Percentiles rank a stretch among this genome's conserved stretches.
These are phyloP conservation scores for Antrozous pallidus DNA, from an alignment of 2,797 vertebrate genomes.

Conservation along the genomic window DNA sequence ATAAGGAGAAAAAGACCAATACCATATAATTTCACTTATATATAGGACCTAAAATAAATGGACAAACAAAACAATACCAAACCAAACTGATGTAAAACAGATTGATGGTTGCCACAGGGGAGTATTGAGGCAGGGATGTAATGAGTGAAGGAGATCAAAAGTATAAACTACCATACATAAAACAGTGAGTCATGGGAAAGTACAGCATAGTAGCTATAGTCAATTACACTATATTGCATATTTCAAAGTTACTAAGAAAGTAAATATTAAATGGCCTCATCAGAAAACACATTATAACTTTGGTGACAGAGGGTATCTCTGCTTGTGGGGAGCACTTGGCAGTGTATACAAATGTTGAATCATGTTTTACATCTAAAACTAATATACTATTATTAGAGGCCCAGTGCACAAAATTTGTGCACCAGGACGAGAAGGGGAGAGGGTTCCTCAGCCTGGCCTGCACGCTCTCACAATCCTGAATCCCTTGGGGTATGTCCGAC, in stretches of 20 bases:
- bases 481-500: no score
- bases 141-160: neutral
- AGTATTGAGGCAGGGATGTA: neutral
- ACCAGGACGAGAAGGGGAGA: rapidly evolving
- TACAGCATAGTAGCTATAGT: neutral
- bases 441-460: no score
- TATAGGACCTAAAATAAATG: neutral
- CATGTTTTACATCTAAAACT: neutral
- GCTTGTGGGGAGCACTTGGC: neutral
- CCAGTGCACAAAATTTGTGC: no score
- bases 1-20: neutral
- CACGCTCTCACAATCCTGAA: no score
- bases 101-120: neutral
- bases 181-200: neutral
- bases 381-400: neutral
- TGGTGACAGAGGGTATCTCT: neutral
- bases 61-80: neutral
- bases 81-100: neutral
- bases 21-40: neutral
- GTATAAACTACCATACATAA: neutral
- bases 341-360: neutral
- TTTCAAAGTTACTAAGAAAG: neutral
- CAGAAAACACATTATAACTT: neutral
- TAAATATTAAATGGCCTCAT: neutral
- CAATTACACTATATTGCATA: neutral